Base-by-base conservation (phyloP, 2,888 invertebrate genomes). In the Monoplex corrugatus region DNA sequence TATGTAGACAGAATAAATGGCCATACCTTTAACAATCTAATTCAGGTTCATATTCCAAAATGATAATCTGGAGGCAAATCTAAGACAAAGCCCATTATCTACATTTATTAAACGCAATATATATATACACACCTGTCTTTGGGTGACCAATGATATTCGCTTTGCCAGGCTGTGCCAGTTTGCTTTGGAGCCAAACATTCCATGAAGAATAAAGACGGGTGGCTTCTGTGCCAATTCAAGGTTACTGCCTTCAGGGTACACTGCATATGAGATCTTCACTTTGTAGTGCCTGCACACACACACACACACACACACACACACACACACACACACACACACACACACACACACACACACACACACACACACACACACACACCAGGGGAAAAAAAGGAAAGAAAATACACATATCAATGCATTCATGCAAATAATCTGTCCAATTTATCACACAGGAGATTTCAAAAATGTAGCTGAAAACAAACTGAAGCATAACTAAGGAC, bases 161-260 rank as follows among this genome's bases (percentile, higher is more conserved):
- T 98, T 98, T 1, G 98, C 97, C 32, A 98, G 96, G 68, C 97
- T 97, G 92, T 97, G 97, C 98, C 99, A 99, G 95, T 98, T 98
- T 89, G 97, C 97, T 95, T 98, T 98, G 0, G 97, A 97, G 0
- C 98, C 98, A 92, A 99, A 97, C 28, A 99, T 96, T 0, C 98
- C 98, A 95, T 99, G 99, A 95, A 98, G 97, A 87, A 98, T 97
- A 6, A 99, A 96, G 86, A 99, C 95, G 68, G 95, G 94, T 3
- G 90, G 89, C 23, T 91, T 89, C 35, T 75, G 84, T 19, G 84
- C 35, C 32, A 84, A 72, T n/a, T 87, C 50, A 3, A 43, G 88
- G 50, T 87, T 50, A 10, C 78, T 85, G 19, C 83, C 87, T 32
- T 89, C 85, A 6, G 91, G 90, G 45, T 91, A 91, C 23, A 88